phyloP scores from a whole-genome alignment of 2,888 invertebrate species.

The Homarus gammarus region DNA sequence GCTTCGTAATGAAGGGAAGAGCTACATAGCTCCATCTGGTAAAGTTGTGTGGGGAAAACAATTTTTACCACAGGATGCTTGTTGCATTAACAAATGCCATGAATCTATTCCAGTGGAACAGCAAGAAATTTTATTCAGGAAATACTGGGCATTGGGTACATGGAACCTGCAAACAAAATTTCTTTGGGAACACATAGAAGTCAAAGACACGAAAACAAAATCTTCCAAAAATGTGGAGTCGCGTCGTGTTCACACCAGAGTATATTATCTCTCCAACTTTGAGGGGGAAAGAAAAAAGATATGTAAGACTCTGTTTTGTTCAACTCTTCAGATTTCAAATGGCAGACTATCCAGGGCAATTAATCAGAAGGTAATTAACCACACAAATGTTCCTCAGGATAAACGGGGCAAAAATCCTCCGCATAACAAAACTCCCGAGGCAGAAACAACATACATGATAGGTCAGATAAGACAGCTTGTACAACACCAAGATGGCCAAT shows the following conservation, averaged over 20 bases:
- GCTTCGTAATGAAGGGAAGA: conserved; percentile 19
- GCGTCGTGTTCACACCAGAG: conserved; percentile 26
- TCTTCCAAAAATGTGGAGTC: conserved; percentile 1
- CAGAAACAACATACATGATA: not conserved
- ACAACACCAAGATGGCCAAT: not conserved
- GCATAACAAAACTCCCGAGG: not conserved
- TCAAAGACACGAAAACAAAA: not conserved
- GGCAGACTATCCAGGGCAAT: conserved; percentile 31
- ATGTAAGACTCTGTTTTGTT: conserved; percentile 25
- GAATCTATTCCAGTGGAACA: conserved; percentile 15
- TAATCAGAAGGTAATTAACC: not conserved
- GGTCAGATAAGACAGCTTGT: conserved; percentile 16
- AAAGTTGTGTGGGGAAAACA: conserved; percentile 23
- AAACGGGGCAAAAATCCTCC: conserved; percentile 24
- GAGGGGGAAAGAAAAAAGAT: conserved; percentile 22
- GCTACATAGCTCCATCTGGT: conserved; percentile 11
- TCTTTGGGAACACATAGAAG: conserved; percentile 38
- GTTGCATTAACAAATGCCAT: conserved; percentile 31
- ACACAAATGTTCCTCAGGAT: conserved; percentile 12
- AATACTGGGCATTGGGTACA: conserved; percentile 29
- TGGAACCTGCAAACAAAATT: conserved; percentile 40
- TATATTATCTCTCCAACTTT: conserved; percentile 10
- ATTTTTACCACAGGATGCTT: conserved; percentile 25
- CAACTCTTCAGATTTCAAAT: conserved; percentile 37
- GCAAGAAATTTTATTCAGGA: conserved; percentile 26